These are phyloP conservation scores for Ormyrus thymus DNA, from an alignment of 2,888 invertebrate genomes.

Conservation along the genomic window DNA sequence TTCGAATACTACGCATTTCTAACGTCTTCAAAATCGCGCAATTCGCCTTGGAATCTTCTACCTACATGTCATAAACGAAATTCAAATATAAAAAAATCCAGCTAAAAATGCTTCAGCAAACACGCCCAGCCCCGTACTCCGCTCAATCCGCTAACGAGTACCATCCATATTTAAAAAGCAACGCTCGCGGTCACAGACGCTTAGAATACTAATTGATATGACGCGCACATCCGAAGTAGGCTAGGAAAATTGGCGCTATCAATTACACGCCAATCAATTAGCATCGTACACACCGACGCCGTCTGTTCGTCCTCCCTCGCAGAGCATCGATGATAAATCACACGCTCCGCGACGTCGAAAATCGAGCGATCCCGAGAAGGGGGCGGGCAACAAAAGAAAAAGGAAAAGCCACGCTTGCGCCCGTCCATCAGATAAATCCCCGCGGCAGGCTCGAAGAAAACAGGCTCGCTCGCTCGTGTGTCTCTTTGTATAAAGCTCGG, in stretches of 20 bases:
- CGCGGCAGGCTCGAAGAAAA: not conserved
- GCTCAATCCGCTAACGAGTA: not conserved
- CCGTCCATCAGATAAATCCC: not conserved
- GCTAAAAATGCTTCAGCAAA: too few species aligned
- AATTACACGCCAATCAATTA: slow-evolving; percentile 26
- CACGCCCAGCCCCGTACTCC: too few species aligned
- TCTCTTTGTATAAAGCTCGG: not conserved
- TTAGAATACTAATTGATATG: slow-evolving; percentile 18
- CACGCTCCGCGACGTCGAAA: not conserved
- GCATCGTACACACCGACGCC: not conserved
- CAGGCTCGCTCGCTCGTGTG: too few species aligned
- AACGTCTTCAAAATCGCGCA: too few species aligned
- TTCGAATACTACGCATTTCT: too few species aligned
- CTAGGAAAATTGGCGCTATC: slow-evolving; percentile 1
- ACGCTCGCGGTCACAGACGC: too few species aligned
- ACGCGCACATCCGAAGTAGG: not conserved
- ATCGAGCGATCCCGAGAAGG: not conserved
- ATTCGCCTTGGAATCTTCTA: too few species aligned
- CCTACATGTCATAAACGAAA: too few species aligned
- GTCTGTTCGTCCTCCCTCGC: too few species aligned
- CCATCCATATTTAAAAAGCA: too few species aligned
- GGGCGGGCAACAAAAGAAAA: not conserved
- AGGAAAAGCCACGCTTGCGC: not conserved
- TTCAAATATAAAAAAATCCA: too few species aligned
- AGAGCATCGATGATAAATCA: not conserved